Conservation (phyloP, 2,888 invertebrate species). For the Steinernema carpocapsae region DNA sequence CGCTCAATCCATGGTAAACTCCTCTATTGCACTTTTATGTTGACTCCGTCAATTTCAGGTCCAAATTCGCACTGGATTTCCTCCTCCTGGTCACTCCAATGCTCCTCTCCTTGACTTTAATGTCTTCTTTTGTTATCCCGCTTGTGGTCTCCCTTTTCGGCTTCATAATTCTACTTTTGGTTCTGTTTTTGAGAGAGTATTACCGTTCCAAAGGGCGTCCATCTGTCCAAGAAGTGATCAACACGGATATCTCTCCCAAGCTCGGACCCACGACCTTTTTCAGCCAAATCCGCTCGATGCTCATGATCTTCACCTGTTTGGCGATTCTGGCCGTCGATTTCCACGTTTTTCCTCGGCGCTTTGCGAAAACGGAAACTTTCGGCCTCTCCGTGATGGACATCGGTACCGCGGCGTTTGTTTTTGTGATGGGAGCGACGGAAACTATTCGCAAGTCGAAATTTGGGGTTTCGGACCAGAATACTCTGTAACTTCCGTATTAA, state of each 20-base stretch:
- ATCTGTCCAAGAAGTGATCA: not conserved
- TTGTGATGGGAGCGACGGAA: slow-evolving; percentile 77
- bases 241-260: not conserved
- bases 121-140: slow-evolving; percentile 40
- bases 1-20: slow-evolving; percentile 17
- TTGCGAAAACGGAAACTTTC: slow-evolving; percentile 82
- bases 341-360: slow-evolving; percentile 80
- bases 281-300: slow-evolving; percentile 53
- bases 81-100: slow-evolving; percentile 54
- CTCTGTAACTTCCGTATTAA: not conserved
- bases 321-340: slow-evolving; percentile 95
- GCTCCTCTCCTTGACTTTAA: slow-evolving; percentile 47
- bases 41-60: slow-evolving; percentile 50
- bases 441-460: slow-evolving; percentile 39
- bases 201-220: slow-evolving; percentile 36
- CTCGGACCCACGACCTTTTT: slow-evolving; percentile 54
- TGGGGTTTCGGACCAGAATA: not conserved
- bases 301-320: slow-evolving; percentile 76
- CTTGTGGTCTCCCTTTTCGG: slow-evolving; percentile 7
- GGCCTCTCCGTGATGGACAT: slow-evolving; percentile 82
- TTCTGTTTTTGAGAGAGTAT: slow-evolving; percentile 42
- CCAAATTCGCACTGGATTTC: slow-evolving; percentile 57
- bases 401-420: slow-evolving; percentile 87
- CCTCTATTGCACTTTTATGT: too few species aligned
- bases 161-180: not conserved